These are phyloP conservation scores for Passer domesticus DNA, from an alignment of 2,113 vertebrate species.

Conservation along the genomic window DNA sequence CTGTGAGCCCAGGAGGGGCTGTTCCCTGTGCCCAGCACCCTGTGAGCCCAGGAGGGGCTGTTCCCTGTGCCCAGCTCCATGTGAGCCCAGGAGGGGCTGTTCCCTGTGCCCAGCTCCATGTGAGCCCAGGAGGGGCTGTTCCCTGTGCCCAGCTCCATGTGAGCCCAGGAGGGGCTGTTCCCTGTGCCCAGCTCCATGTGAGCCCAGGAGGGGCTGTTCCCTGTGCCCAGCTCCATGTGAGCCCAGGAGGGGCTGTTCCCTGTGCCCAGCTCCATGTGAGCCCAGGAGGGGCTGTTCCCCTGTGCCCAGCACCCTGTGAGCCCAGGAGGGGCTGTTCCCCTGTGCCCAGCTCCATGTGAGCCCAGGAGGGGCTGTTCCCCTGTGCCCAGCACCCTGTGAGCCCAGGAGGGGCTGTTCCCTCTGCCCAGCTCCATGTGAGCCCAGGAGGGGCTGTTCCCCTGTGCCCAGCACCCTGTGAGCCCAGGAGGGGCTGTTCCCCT, in stretches of 20 bases:
- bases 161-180: background rate
- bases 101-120: no score
- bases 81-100: no score
- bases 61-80: no score
- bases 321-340: no score
- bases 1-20: background rate
- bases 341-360: accelerated
- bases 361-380: background rate
- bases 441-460: background rate
- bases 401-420: no score
- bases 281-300: no score
- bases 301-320: no score
- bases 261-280: no score
- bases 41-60: background rate
- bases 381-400: accelerated
- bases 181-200: background rate
- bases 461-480: accelerated
- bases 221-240: background rate
- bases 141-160: background rate
- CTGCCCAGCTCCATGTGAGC: accelerated
- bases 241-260: background rate
- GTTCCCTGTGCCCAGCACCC: background rate
- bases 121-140: no score
- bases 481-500: background rate
- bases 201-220: background rate